phyloP scores from a whole-genome alignment of 2,888 invertebrate species.

The Epicampocera succincta region DNA sequence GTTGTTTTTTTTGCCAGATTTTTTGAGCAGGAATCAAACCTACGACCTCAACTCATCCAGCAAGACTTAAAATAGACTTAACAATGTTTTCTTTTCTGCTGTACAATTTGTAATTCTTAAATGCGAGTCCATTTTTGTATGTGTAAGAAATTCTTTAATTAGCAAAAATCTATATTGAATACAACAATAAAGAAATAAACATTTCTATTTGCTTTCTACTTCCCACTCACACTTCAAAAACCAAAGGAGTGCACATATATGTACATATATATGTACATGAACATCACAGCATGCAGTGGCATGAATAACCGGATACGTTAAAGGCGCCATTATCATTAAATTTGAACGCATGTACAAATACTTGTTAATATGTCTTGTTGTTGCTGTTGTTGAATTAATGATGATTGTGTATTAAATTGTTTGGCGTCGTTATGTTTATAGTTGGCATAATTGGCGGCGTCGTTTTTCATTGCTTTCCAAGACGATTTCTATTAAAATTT shows the following conservation, averaged over 20 bases:
- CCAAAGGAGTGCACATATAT: conserved; percentile 23
- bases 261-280: not conserved
- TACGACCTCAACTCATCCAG: too few species aligned
- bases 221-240: not conserved
- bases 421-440: conserved; percentile 58
- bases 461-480: conserved; percentile 24
- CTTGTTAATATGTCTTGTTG: too few species aligned
- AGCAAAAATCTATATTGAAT: conserved; percentile 37
- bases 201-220: too few species aligned
- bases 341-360: conserved; percentile 1
- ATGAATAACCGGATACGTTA: conserved; percentile 34
- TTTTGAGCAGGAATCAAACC: too few species aligned
- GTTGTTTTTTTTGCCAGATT: too few species aligned
- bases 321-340: conserved; percentile 59
- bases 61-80: too few species aligned
- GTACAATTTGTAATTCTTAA: too few species aligned
- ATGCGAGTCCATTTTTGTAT: not conserved
- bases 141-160: conserved; percentile 40
- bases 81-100: too few species aligned
- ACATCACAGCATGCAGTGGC: conserved; percentile 19
- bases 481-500: conserved; percentile 17
- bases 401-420: conserved; percentile 23
- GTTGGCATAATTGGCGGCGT: conserved; percentile 52
- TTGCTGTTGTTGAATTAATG: conserved; percentile 14
- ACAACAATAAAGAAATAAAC: too few species aligned